A percentile compares a stretch with the other conserved stretches of the same genome.
Conservation (phyloP, 2,113 vertebrate genomes). For the Ancistrus triradiatus region DNA sequence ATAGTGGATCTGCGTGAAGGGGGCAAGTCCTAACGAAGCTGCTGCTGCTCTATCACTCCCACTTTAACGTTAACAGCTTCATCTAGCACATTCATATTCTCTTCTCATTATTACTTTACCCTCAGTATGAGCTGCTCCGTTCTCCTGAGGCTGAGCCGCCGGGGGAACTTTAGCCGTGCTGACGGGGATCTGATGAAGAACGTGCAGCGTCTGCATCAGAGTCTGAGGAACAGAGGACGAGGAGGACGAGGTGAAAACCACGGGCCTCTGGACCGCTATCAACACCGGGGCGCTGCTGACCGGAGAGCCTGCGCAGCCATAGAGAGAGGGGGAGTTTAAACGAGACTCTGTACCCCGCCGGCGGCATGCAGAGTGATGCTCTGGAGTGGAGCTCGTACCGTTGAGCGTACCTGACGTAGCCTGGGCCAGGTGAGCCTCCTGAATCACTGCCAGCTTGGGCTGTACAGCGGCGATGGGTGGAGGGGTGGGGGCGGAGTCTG, state of each 20-base stretch:
- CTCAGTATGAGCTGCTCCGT: constrained; percentile 87
- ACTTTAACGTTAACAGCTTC: too few species aligned
- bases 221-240: constrained; percentile 80
- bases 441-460: constrained; percentile 92
- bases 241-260: constrained; percentile 84
- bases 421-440: constrained; percentile 93
- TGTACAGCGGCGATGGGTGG: constrained; percentile 67
- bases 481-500: constrained; percentile 75
- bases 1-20: too few species aligned
- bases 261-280: constrained; percentile 89
- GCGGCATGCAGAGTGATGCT: too few species aligned
- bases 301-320: constrained; percentile 73
- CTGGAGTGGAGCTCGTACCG: too few species aligned
- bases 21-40: too few species aligned
- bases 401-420: constrained; percentile 82
- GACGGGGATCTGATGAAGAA: constrained; percentile 90
- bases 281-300: constrained; percentile 86
- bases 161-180: constrained; percentile 72
- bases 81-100: too few species aligned
- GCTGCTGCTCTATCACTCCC: too few species aligned
- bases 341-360: too few species aligned
- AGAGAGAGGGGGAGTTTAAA: neutral
- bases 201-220: constrained; percentile 88
- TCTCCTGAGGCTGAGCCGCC: constrained; percentile 76
- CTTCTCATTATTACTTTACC: too few species aligned